These are phyloP conservation scores for Sitophilus oryzae DNA, from an alignment of 1,140 invertebrate species.

Conservation along the genomic window DNA sequence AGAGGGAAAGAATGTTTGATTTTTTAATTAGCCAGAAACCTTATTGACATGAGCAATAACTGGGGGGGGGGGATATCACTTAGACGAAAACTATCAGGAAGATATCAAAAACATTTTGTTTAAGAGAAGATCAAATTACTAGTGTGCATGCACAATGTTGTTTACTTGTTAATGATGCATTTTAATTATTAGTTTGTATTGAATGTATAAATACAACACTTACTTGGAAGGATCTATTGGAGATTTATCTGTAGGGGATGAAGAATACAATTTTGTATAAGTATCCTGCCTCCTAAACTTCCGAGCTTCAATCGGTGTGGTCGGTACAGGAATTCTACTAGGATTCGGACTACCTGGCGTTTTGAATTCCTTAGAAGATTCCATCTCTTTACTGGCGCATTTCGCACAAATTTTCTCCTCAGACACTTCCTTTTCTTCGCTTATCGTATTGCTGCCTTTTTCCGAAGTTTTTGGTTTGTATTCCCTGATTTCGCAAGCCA, in stretches of 20 bases:
- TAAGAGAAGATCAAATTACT: too few relatives aligned
- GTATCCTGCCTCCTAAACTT: conserved; percentile 49
- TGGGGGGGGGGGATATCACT: too few relatives aligned
- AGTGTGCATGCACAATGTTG: too few relatives aligned
- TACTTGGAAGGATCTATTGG: conserved; percentile 10
- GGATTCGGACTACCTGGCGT: conserved; percentile 26
- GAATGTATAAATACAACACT: conserved; percentile 4
- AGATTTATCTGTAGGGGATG: conserved; percentile 21
- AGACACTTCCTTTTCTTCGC: conserved; percentile 23
- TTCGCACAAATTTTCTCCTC: conserved; percentile 26
- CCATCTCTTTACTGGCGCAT: conserved; percentile 24
- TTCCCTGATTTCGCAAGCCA: conserved; percentile 28
- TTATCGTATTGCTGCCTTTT: conserved; percentile 25
- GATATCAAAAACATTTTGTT: too few relatives aligned
- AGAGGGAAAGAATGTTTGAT: too few relatives aligned
- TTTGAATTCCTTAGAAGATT: conserved; percentile 37
- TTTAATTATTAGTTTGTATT: background rate
- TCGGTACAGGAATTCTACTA: conserved; percentile 45
- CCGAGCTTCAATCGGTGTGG: conserved; percentile 44
- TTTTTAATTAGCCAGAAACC: too few relatives aligned
- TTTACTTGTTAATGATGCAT: too few relatives aligned
- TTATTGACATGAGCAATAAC: too few relatives aligned
- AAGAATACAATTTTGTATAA: conserved; percentile 44
- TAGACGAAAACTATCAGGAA: too few relatives aligned
- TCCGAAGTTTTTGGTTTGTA: conserved; percentile 20